Conservation (phyloP, 2,113 vertebrate genomes). For the Neotoma lepida region DNA sequence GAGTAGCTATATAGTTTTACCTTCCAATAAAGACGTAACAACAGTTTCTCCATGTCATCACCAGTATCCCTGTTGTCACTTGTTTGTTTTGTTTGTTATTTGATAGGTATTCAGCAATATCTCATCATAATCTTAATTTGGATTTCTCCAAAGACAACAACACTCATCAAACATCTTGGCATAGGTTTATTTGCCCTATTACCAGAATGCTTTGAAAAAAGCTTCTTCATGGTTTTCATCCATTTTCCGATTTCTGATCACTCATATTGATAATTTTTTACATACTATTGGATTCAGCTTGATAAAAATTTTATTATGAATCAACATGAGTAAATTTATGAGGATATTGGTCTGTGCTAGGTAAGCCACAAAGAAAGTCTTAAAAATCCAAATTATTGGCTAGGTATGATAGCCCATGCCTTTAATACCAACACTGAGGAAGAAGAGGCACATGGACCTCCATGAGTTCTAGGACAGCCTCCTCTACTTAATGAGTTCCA, state of each 20-base stretch:
- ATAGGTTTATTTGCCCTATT: background rate
- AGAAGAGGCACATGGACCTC: too few relatives aligned
- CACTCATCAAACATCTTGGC: background rate
- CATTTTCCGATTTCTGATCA: constrained; percentile 3
- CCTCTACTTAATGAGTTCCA: too few relatives aligned
- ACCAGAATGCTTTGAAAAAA: background rate
- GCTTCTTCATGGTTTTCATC: background rate
- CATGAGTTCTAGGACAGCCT: too few relatives aligned
- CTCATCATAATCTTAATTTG: background rate
- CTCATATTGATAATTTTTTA: background rate
- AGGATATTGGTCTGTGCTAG: background rate
- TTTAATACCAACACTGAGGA: too few relatives aligned
- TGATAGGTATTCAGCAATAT: background rate
- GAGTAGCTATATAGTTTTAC: background rate
- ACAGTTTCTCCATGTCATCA: background rate
- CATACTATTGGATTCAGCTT: background rate
- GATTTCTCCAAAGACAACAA: background rate
- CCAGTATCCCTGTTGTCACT: background rate
- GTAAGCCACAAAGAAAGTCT: background rate
- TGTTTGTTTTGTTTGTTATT: constrained; percentile 36
- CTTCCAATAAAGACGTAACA: background rate
- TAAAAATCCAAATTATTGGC: too few relatives aligned
- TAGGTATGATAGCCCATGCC: too few relatives aligned
- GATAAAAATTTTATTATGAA: background rate
- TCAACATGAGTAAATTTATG: background rate